Percentiles rank a stretch among this genome's conserved stretches.
phyloP scores from a whole-genome alignment of 2,888 invertebrate species.

The Leucania comma region DNA sequence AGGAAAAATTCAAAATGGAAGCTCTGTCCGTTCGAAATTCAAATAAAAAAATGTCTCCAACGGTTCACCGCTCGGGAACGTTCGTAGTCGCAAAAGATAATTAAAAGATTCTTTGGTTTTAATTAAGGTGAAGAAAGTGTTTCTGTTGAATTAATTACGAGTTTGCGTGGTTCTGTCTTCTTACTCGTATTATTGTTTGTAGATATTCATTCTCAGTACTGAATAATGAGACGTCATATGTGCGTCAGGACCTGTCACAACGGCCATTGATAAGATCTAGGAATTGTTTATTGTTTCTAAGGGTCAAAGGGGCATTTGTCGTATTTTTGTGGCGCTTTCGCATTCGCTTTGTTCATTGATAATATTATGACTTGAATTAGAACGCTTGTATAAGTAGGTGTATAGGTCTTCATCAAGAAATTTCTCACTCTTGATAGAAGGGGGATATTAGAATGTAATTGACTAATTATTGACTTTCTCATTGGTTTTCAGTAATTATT shows the following conservation, averaged over 20 bases:
- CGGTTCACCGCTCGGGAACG: slow-evolving; percentile 2
- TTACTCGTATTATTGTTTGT: slow-evolving; percentile 12
- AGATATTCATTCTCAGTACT: slow-evolving; percentile 18
- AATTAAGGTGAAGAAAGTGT: slow-evolving; percentile 21
- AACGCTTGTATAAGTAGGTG: too few species aligned
- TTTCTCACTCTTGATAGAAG: too few species aligned
- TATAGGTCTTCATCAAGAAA: too few species aligned
- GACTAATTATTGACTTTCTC: too few species aligned
- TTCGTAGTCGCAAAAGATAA: slow-evolving; percentile 14
- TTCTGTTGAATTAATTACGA: slow-evolving; percentile 36
- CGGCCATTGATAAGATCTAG: background rate
- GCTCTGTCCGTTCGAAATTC: slow-evolving; percentile 24
- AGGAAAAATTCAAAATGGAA: background rate
- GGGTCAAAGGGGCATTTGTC: background rate
- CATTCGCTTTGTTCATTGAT: too few species aligned
- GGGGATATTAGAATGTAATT: too few species aligned
- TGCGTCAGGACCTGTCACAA: slow-evolving; percentile 9
- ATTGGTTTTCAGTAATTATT: too few species aligned
- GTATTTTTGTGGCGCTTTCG: too few species aligned
- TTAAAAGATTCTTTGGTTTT: slow-evolving; percentile 40
- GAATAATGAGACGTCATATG: background rate
- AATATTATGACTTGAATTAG: too few species aligned
- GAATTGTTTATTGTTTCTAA: background rate
- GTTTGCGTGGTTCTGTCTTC: slow-evolving; percentile 6
- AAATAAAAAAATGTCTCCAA: slow-evolving; percentile 34